Evolutionary conservation across 2,113 vertebrate species (phyloP), one percentile per base, ranked within the genome.

Genomic region (Semicossyphus pulcher): DNA sequence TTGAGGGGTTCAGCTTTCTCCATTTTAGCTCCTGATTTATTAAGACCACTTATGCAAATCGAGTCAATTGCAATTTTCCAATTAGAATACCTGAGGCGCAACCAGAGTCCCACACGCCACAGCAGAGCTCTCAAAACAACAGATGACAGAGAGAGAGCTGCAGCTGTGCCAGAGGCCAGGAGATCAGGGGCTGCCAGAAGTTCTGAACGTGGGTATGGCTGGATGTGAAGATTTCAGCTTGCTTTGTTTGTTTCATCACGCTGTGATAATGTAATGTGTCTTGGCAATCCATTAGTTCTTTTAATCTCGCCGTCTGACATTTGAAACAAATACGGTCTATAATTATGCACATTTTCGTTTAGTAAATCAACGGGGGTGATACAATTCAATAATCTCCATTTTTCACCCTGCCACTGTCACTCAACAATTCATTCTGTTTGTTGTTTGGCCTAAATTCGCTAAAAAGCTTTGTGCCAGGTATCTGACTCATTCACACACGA

Each of bases 11-110:
- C 47, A 52, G 78, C 64, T 89, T 87, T 83, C 85, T 80, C 61
- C 61, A 73, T 67, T 81, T 86, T 73, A 75, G 67, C 72, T 79
- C 39, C 67, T 81, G 84, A 86, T 88, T 92, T 92, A 89, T 90
- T 88, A 89, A 83, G 78, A 81, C 86, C 83, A 86, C 84, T 92
- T 89, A 87, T 88, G 86, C 87, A 92, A 92, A 92, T 88, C 23
- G 18, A 78, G 80, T 85, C 83, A 71, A 83, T 80, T 77, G 87
- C 86, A 86, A 83, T 89, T 82, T 86, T 88, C 80, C 85, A 83
- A 86, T 79, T 86, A 86, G 76, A 87, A 86, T 86, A 90, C 87
- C 90, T 89, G 88, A 87, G 86, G 87, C 81, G 28, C 74, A 78
- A 52, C 57, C 39, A 9, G 6, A 28, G 79, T 86, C 88, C 85